Conservation (phyloP, 1,140 invertebrate species). For the Pseudomyrmex gracilis region DNA sequence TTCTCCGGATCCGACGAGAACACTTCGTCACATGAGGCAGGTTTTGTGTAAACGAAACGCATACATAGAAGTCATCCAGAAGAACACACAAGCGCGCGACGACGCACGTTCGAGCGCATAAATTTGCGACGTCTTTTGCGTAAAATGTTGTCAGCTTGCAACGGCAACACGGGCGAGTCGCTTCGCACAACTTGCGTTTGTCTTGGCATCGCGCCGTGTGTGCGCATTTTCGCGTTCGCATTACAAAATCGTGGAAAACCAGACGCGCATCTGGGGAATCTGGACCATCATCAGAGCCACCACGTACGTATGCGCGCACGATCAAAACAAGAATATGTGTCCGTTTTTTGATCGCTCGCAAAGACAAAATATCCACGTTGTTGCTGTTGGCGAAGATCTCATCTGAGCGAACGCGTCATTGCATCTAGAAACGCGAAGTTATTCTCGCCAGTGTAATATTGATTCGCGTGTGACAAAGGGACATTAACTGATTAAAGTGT, state of each 20-base stretch:
- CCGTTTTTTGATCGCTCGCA: background rate
- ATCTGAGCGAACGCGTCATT: background rate
- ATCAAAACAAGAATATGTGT: slow-evolving; percentile 5
- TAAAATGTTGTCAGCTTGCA: slow-evolving; percentile 6
- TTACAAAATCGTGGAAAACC: slow-evolving; percentile 16
- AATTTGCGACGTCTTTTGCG: background rate
- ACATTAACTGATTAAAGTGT: slow-evolving; percentile 40
- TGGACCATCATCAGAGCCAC: background rate
- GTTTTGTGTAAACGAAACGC: background rate
- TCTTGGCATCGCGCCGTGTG: slow-evolving; percentile 16
- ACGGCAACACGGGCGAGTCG: background rate
- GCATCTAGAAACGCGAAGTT: background rate
- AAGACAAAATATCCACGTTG: background rate
- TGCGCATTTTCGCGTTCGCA: background rate
- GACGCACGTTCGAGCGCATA: background rate
- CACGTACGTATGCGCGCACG: background rate
- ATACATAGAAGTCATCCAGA: background rate
- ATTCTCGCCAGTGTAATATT: slow-evolving; percentile 10
- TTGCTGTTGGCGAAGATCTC: background rate
- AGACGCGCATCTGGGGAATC: slow-evolving; percentile 11
- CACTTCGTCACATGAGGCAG: background rate
- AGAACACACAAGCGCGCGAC: background rate
- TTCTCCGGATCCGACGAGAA: background rate
- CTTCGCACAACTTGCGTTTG: slow-evolving; percentile 6
- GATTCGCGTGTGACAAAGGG: background rate